phyloP scores from a whole-genome alignment of 1,140 invertebrate species.

The Drosophila sp. region DNA sequence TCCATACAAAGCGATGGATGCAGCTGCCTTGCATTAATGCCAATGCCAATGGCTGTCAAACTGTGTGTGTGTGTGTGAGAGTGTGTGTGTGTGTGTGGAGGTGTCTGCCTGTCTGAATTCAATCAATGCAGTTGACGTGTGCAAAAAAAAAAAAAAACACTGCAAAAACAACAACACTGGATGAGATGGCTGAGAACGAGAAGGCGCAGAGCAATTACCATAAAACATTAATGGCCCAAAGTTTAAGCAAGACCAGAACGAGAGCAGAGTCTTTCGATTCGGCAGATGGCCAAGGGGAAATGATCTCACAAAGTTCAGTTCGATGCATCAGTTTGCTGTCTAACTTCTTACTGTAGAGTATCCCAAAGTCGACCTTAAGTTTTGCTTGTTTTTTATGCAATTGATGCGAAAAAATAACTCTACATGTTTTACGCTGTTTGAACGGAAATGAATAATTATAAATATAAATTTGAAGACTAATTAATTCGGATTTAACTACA shows the following conservation, averaged over 20 bases:
- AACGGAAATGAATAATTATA: too few relatives aligned
- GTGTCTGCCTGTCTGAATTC: constrained; percentile 12
- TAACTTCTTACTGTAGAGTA: too few relatives aligned
- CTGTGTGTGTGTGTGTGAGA: neutral
- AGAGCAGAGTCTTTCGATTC: neutral
- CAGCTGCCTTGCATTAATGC: constrained; percentile 2
- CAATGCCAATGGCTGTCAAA: constrained; percentile 16
- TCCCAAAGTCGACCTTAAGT: too few relatives aligned
- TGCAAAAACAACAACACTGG: neutral
- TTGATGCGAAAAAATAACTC: too few relatives aligned
- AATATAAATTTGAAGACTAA: too few relatives aligned
- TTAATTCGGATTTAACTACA: too few relatives aligned
- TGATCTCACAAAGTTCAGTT: too few relatives aligned
- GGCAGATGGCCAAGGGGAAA: too few relatives aligned
- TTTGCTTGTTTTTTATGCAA: too few relatives aligned
- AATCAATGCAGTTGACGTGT: constrained; percentile 35
- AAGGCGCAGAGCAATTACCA: neutral
- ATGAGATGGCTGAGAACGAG: neutral
- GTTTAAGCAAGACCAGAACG: neutral
- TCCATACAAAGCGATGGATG: constrained; percentile 11
- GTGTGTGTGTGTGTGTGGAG: constrained; percentile 8
- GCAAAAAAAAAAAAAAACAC: neutral
- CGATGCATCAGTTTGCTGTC: too few relatives aligned
- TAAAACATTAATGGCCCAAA: constrained; percentile 10
- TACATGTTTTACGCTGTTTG: too few relatives aligned